Base-by-base conservation (phyloP, 1,140 invertebrate genomes). In the Rhizoglyphus robini region DNA sequence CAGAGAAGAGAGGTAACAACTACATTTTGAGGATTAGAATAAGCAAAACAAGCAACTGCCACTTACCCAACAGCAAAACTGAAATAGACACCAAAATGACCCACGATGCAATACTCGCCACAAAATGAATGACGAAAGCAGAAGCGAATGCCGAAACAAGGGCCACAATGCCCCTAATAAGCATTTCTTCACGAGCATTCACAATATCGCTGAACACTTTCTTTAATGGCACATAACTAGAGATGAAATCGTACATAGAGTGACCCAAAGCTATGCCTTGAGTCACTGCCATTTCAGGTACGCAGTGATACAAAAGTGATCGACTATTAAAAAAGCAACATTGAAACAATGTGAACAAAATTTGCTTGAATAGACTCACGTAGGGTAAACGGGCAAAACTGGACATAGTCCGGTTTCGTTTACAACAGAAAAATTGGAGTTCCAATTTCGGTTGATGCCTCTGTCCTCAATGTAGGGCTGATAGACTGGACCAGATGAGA, bases 191-290 rank as follows among this genome's bases (percentile, higher is more conserved):
- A 87, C 88, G 91, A 31, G 87, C 87, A 69, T 84, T 83, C 71
- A 89, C 91, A 0, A 96, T 76, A 78, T 96, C 90, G 54, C 86
- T 83, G 2, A 94, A 77, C 73, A 92, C 83, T 77, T 92, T 87
- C 74, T 91, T 86, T 65, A 90, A 83, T 36, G 85, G 81, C 75
- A 92, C 88, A 83, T 88, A 90, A 70, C 83, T 86, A 74, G 92
- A 92, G 8, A 94, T 77, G 67, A 88, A 79, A 8, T 82, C 83
- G 78, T 90, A 90, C 65, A 91, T 80, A 73, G 87, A 83, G 20
- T 76, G 79, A 66, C 86, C 79, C 25, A 86, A 76, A 62, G 79
- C 77, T 64, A 79, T 74, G 3, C 81, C 77, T 0, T 84, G 72
- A 59, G 84, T 82, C 68, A 81, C 80, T 5, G 84, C 74, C 8